Percentiles rank a stretch among this genome's conserved stretches.
phyloP scores from a whole-genome alignment of 30 jellyfish, hydroid and myxozoan genomes.

The Nemopilema nomurai region DNA sequence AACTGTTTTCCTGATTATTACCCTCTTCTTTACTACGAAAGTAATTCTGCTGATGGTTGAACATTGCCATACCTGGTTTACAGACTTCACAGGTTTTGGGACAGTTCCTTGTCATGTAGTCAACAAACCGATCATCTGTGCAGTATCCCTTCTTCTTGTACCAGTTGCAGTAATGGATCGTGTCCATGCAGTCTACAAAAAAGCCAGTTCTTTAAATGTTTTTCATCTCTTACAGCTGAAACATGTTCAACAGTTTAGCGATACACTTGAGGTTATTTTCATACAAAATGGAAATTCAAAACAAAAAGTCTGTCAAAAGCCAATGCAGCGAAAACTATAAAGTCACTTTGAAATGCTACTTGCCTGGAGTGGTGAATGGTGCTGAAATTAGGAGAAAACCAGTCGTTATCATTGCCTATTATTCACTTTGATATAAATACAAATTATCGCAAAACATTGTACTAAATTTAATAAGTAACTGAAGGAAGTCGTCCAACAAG shows the following conservation, averaged over 20 bases:
- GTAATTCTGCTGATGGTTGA: background rate
- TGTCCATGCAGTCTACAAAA: slow-evolving; percentile 34
- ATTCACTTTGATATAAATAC: too few species aligned
- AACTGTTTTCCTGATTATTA: too few species aligned
- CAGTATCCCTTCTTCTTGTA: slow-evolving; percentile 60
- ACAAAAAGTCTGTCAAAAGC: background rate
- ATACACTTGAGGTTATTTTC: background rate
- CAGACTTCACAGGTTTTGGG: slow-evolving; percentile 69
- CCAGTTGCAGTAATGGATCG: slow-evolving; percentile 18
- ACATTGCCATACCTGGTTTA: slow-evolving; percentile 17
- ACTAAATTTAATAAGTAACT: too few species aligned
- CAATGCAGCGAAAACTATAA: too few species aligned
- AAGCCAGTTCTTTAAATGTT: too few species aligned
- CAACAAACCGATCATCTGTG: slow-evolving; percentile 56
- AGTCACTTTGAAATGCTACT: too few species aligned
- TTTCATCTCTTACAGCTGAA: background rate
- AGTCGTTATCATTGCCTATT: background rate
- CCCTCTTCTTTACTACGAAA: too few species aligned
- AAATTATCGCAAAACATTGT: too few species aligned
- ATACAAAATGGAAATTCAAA: background rate
- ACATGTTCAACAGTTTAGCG: background rate
- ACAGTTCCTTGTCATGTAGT: slow-evolving; percentile 72
- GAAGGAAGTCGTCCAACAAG: too few species aligned
- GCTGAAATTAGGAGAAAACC: background rate
- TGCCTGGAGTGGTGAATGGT: slow-evolving; percentile 35